phyloP scores from a whole-genome alignment of 1,140 invertebrate species.

The Nasonia giraulti region DNA sequence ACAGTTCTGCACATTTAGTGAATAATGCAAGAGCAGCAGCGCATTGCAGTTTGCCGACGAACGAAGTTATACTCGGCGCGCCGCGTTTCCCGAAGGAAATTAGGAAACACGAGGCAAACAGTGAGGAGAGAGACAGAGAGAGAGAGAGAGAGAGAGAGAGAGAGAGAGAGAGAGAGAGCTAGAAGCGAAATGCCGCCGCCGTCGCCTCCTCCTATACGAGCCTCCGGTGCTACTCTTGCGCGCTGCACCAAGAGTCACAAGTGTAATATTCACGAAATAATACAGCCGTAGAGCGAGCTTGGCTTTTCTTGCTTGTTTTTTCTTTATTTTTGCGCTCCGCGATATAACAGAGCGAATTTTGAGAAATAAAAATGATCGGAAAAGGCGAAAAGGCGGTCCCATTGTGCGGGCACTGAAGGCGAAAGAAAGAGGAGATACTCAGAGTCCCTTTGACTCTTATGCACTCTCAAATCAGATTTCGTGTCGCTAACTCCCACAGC shows the following conservation, averaged over 20 bases:
- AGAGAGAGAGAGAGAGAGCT: not conserved
- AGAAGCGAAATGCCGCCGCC: conserved; percentile 47
- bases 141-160: not conserved
- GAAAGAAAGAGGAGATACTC: not conserved
- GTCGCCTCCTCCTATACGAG: conserved; percentile 30
- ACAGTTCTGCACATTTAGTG: conserved; percentile 60
- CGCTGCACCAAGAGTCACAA: conserved; percentile 63
- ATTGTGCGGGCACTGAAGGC: not conserved
- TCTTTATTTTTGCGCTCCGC: not conserved
- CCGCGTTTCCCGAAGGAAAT: conserved; percentile 73
- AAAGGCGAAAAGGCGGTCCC: not conserved
- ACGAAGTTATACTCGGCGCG: conserved; percentile 58
- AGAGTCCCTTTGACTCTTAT: not conserved
- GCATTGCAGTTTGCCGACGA: conserved; percentile 59
- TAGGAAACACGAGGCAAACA: conserved; percentile 67
- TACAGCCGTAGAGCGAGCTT: conserved; percentile 55
- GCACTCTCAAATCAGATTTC: conserved; percentile 38
- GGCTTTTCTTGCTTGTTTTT: conserved; percentile 38
- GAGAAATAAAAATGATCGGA: not conserved
- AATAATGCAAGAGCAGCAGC: conserved; percentile 61
- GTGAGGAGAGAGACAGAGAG: conserved; percentile 11
- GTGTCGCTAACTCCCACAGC: conserved; percentile 11
- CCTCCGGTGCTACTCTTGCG: conserved; percentile 42
- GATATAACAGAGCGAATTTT: not conserved
- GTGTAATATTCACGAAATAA: conserved; percentile 73